Base-by-base conservation (phyloP, 2,888 invertebrate species). In the Caenorhabditis japonica region DNA sequence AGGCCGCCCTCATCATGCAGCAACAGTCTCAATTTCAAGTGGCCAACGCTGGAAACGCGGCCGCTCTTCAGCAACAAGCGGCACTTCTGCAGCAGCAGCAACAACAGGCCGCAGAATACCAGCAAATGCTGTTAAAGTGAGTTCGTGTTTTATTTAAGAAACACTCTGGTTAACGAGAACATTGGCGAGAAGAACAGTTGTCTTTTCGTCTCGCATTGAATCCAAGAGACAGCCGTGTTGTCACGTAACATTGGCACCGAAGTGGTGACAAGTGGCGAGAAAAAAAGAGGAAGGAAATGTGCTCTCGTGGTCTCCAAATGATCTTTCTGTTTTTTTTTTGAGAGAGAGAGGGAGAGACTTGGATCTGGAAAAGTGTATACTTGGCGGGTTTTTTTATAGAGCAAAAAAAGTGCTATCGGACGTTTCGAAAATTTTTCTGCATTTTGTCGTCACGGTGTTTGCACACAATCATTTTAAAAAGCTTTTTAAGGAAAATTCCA, bases 121-220 rank as follows among this genome's bases (percentile, higher is more conserved):
- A 82, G 56, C 82, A 82, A 47, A 51, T 82, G 27, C 56, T 82
- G 38, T 46, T 82, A 12, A 75, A 71, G 82, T 82, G 30, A 52
- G 77, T 46, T 0, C 1, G 23, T 10, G 19, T 4, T 3, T 21
- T 21, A 19, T 10, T 10, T 10, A 19, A 17, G 19, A 3, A 21
- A 19, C n/a, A 12, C 10, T 15, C 39, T 39, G 17, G 5, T 33
- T 33, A 5, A 8, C 7, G 33, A 8, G 33, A 12, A 5, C 12
- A 23, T 23, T 12, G 47, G 19, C 27, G 47, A 19, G 19, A 8
- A 41, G 17, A 23, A 30, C n/a, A 30, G 2, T 15, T 47, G 13
- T 23, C 7, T 38, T 19, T 34, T 15, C 33, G 8, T 46, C 15
- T 39, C 25, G 13, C 30, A 33, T 25, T 43, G 38, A 36, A 51